Percentiles rank a stretch among this genome's conserved stretches.
phyloP scores from a whole-genome alignment of 2,888 invertebrate species.

The Dryococelus australis region DNA sequence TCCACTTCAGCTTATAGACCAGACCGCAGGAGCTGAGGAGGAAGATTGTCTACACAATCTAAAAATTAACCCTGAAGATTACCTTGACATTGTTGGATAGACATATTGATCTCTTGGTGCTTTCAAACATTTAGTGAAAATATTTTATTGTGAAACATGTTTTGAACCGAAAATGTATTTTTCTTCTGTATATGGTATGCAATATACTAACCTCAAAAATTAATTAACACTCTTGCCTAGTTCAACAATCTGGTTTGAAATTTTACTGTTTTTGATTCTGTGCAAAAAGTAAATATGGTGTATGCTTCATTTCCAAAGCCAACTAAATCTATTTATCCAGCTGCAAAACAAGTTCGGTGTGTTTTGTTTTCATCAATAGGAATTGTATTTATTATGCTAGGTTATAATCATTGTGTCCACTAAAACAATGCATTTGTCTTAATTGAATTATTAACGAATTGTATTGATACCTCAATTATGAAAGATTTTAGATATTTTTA shows the following conservation, averaged over 20 bases:
- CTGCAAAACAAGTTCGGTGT: background rate
- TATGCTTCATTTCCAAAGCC: conserved; percentile 4
- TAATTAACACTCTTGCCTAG: background rate
- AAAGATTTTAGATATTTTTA: background rate
- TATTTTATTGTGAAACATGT: background rate
- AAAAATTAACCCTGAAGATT: conserved; percentile 19
- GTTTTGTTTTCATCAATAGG: background rate
- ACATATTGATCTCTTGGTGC: background rate
- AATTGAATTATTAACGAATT: too few relatives aligned
- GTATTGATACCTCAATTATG: background rate
- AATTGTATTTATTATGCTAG: background rate
- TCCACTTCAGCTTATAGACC: background rate
- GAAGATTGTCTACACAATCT: background rate
- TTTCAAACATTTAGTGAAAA: background rate
- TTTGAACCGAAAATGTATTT: background rate
- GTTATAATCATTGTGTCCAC: background rate
- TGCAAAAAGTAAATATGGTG: background rate
- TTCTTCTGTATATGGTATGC: background rate
- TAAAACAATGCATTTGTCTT: background rate
- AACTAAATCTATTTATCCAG: background rate
- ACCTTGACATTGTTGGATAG: conserved; percentile 6
- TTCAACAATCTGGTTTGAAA: background rate
- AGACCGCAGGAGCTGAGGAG: background rate
- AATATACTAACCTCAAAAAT: background rate
- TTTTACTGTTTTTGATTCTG: background rate